phyloP scores from a whole-genome alignment of 2,797 vertebrate species.

The Enteromius viviparus region DNA sequence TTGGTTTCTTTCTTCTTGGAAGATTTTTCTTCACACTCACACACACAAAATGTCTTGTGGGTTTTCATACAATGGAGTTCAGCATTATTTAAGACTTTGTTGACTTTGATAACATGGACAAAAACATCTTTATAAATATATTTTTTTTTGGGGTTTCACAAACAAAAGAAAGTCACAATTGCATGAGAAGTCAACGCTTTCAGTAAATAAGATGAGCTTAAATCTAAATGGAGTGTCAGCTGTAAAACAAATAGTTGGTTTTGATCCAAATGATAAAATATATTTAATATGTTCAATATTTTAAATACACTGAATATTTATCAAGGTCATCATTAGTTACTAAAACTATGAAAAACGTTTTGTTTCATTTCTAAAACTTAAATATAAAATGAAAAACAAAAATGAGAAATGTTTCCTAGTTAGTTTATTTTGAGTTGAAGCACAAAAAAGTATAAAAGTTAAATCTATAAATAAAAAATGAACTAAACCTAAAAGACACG shows the following conservation, averaged over 20 bases:
- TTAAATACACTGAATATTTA: not conserved
- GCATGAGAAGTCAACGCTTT: not conserved
- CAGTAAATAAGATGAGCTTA: not conserved
- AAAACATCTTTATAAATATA: not conserved
- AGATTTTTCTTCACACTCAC: not conserved
- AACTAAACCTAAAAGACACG: not conserved
- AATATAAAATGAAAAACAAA: not conserved
- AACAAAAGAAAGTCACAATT: not conserved
- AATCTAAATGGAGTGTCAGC: not conserved
- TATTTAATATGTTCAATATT: not conserved
- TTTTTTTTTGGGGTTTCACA: not conserved
- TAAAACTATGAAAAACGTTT: not conserved
- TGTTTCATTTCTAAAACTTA: not conserved
- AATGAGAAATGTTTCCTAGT: not conserved
- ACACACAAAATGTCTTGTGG: not conserved
- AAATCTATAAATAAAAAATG: not conserved
- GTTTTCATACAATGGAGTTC: not conserved
- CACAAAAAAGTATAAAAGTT: not conserved
- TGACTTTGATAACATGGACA: not conserved
- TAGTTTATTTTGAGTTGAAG: not conserved
- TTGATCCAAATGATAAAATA: not conserved
- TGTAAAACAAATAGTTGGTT: not conserved
- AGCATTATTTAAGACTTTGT: not conserved
- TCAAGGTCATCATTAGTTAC: not conserved
- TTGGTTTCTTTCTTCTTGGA: not conserved